Base-by-base conservation (phyloP, 2,113 vertebrate species). In the Hippocampus zosterae region DNA sequence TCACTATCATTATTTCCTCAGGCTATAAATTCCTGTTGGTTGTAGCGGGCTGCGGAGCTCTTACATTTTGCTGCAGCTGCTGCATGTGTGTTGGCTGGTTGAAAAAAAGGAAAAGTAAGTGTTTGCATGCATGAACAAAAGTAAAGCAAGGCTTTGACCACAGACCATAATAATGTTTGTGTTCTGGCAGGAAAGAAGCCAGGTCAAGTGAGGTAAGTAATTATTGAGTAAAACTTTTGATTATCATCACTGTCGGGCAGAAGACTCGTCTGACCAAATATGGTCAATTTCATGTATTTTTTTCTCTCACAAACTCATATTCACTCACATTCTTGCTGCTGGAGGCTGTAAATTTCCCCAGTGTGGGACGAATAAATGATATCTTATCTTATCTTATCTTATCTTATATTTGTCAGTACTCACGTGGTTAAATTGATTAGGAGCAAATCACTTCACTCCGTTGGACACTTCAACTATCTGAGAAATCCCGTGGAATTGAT, bases 31-130 rank as follows among this genome's bases (percentile, higher is more conserved):
- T 85, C 46, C 41, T 91, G 8, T 0, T 88, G 52, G 86, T 76
- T 75, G 59, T 85, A 1, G 65, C 41, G 66, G 83, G 73, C 15
- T 84, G 57, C 70, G 81, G 67, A 27, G 62, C 72, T 9, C 0
- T 88, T 15, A 82, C 74, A 3, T 29, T 63, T 65, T 65, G 41
- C 25, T 8, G 57, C 27, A 33, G 82, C 46, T 67, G 69, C 66
- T 88, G 78, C 76, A 63, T 86, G 73, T 85, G 82, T 53, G 76
- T 86, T 42, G 88, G 84, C 73, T 87, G 82, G 67, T 83, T 69
- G 52, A 77, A 67, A 15, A 76, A 5, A 64, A 85, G 77, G 71
- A 90, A 85, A 72, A 82, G 90, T 92, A 23, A 80, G 89, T 87
- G 8, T 69, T 79, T 70, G 59, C 27, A 61, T 19, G 46, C 27